These are phyloP conservation scores for Villa cingulata DNA, from an alignment of 2,888 invertebrate species.

Conservation along the genomic window DNA sequence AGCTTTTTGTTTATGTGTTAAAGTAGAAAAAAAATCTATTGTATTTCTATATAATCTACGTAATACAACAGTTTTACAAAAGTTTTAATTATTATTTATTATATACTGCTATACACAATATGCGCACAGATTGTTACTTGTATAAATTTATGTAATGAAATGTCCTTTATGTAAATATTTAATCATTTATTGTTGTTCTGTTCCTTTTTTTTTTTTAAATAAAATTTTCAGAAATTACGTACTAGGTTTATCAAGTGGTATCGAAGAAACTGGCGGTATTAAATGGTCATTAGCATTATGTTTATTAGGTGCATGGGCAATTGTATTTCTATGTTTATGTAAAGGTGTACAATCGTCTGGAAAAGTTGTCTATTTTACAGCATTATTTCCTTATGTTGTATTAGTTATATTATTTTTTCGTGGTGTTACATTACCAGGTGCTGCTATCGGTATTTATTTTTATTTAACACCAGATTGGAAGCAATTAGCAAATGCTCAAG, in stretches of 20 bases:
- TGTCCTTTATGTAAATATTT: no score
- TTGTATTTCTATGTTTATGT: conserved; percentile 62
- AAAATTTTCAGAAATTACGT: conserved; percentile 37
- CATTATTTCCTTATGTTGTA: conserved; percentile 61
- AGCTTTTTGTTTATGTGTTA: no score
- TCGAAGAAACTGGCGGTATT: conserved; percentile 54
- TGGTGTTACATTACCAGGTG: conserved; percentile 66
- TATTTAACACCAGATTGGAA: conserved; percentile 68
- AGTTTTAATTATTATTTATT: no score
- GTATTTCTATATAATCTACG: neutral
- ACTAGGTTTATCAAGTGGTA: conserved; percentile 49
- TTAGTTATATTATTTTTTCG: conserved; percentile 62
- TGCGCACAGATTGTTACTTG: no score
- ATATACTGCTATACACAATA: no score
- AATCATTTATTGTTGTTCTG: neutral
- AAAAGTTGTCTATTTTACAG: conserved; percentile 67
- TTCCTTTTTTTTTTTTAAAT: neutral
- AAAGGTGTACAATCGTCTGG: conserved; percentile 70
- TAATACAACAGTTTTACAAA: no score
- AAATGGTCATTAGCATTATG: conserved; percentile 58
- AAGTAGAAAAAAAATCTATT: neutral
- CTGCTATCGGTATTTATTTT: conserved; percentile 60
- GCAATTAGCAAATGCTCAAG: conserved; percentile 56
- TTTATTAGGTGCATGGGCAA: conserved; percentile 62
- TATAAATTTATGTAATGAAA: no score